Base-by-base conservation (phyloP, 2,797 vertebrate genomes). In the Sebastes iracundus region DNA sequence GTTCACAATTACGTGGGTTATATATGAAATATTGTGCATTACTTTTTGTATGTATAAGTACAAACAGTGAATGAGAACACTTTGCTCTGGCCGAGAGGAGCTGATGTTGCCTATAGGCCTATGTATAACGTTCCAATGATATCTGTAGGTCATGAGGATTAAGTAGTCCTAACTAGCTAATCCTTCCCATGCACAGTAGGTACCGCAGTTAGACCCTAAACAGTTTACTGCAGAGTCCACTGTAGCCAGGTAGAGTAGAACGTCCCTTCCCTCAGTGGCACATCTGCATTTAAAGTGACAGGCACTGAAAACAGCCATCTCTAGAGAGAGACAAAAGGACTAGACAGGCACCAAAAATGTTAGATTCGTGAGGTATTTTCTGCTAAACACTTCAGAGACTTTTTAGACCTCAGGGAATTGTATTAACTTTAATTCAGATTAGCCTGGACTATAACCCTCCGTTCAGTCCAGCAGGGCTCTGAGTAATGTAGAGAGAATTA, bases 401-500 rank as follows among this genome's bases (percentile, higher is more conserved):
- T 64, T 58, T 82, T 23, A 32, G 22, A 75, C 72, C 11, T 53
- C 14, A 20, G 46, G 49, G 63, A 81, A 79, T 62, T 70, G 32
- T 73, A 78, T 70, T 74, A 81, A 78, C 63, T 85, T 88, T 87
- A 70, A 88, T 88, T 82, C 68, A 53, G 82, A 90, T 85, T 83
- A 90, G 72, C 77, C 74, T 73, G 30, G 64, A 84, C 72, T 82
- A 84, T 68, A 85, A 87, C 72, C 80, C 72, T 82, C 42, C 30
- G 66, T 78, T 91, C 65, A 78, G 85, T 87, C 78, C 72, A 78
- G 83, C 80, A n/a, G 69, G 71, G 67, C 80, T 88, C 71, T 62
- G 78, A 75, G 83, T 90, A 82, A 91, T 84, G 87, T 74, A 80
- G 58, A 81, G 81, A 88, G 79, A 92, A 93, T 92, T 89, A 82